A percentile compares a stretch with the other conserved stretches of the same genome.
Evolutionary conservation across 1,140 invertebrate species (phyloP).

Genomic region (Diorhabda carinulata): DNA sequence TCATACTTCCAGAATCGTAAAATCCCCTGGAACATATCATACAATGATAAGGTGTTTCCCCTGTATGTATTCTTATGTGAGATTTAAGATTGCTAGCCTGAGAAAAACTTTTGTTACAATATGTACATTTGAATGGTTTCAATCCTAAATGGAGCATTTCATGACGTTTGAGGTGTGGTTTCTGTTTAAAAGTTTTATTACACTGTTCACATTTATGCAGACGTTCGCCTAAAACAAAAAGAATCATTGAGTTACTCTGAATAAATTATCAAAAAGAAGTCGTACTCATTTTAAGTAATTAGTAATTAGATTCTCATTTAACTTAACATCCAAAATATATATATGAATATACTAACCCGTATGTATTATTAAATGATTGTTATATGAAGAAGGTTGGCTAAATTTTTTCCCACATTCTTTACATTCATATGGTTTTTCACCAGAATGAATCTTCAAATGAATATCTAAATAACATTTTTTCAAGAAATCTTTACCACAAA

Average conservation of each 20-base stretch:
- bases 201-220: conserved; percentile 8
- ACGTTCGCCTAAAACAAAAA: conserved; percentile 1
- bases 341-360: not conserved
- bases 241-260: not conserved
- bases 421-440: conserved; percentile 53
- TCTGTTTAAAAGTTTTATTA: conserved; percentile 13
- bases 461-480: conserved; percentile 54
- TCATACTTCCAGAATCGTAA: conserved; percentile 29
- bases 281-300: no score
- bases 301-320: no score
- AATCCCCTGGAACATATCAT: conserved; percentile 31
- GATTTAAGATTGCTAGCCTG: not conserved
- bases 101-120: conserved; percentile 12
- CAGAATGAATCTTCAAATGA: conserved; percentile 54
- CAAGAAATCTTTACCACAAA: conserved; percentile 51
- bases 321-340: no score
- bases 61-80: conserved; percentile 52
- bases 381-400: conserved; percentile 10
- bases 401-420: conserved; percentile 37
- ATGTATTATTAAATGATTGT: conserved; percentile 11
- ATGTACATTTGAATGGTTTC: conserved; percentile 5
- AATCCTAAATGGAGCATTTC: not conserved
- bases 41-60: conserved; percentile 40
- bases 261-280: not conserved
- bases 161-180: conserved; percentile 7